Base-by-base conservation (phyloP, 1,140 invertebrate genomes). In the Penaeus japonicus region DNA sequence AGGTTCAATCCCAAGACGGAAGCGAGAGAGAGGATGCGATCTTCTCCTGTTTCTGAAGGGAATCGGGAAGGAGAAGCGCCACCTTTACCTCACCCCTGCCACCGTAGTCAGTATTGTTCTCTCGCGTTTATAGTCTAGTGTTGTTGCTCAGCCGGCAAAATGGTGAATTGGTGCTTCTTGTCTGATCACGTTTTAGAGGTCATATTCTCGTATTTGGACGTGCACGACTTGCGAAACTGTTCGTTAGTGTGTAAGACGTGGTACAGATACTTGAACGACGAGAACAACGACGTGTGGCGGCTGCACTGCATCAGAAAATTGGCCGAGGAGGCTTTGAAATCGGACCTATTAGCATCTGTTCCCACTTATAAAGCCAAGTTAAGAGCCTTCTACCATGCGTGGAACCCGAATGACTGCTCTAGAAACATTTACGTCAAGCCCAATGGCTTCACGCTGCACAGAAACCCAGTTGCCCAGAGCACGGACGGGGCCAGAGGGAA, bases 401-500 rank as follows among this genome's bases (percentile, higher is more conserved):
- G 98, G 98, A 99, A 98, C 93, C 97, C 98, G 1, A 96, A 97
- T 92, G 98, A 99, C 92, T 99, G 97, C 92, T 99, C 98, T 30
- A 95, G 97, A 92, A 99, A 99, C 94, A 96, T 99, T 92, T 99
- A 98, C 92, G 96, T 99, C 81, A 99, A 99, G 94, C 95, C 97
- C 30, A 99, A 99, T 94, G 98, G 97, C 81, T 99, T 99, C 92
- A 99, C 98, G 12, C 93, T 99, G 90, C 98, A 99, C 94, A 95
- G 97, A 93, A 99, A 99, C 93, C 98, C 99, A 54, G 97, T 99
- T 39, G 98, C 99, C 47, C 99, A 99, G 93, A 99, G 97, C 93
- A 99, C 99, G 84, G 99, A 99, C 94, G 98, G 97, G 53, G 96
- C 98, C 83, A 94, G 98, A 92, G 97, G 96, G 20, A 99, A 99